Evolutionary conservation across 2,888 invertebrate genomes (phyloP), one percentile per base, ranked within the genome.

Genomic region (Cryptus viduatorius): DNA sequence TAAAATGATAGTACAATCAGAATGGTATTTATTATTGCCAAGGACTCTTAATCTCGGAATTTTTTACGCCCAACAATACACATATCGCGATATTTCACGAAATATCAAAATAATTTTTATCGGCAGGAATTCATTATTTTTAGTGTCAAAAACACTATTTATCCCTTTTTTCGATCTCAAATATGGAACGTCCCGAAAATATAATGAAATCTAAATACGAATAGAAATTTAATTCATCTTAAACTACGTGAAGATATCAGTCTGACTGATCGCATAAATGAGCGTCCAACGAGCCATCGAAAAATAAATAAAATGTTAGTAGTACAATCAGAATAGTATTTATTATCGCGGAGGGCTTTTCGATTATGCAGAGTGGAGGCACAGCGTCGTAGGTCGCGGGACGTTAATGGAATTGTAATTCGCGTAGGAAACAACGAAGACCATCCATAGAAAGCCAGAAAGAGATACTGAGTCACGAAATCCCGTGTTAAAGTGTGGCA

Each of bases 321-420:
- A 73, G 44, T 68, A 73, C 61, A 78, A 78, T 79, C 48, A 64
- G 16, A 65, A 56, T 71, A 31, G 79, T 29, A 56, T 48, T 8
- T 4, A 42, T 56, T 71, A 10, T 37, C n/a, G 42, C 31, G 37
- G 61, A 42, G 37, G 24, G 42, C 16, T 44, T 71, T 46, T 79
- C 67, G 77, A 82, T 86, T 84, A 82, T 82, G 77, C 78, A 84
- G 83, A 77, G 73, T 78, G 79, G 72, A 8, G 37, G 65, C 56
- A 4, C 16, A 24, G 61, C n/a, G 53, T 56, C 72, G 77, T 72
- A 68, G 61, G 61, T 72, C 37, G 71, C 44, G 64, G 73, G 24
- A 68, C 67, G 85, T 88, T 91, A 91, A 91, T 91, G 90, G 89
- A 90, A 91, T 90, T 89, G 91, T 91, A 91, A 92, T 91, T 91